Percentiles rank a stretch among this genome's conserved stretches.
These are phyloP conservation scores for Lepidochitona cinerea DNA, from an alignment of 2,888 invertebrate genomes.

Conservation along the genomic window DNA sequence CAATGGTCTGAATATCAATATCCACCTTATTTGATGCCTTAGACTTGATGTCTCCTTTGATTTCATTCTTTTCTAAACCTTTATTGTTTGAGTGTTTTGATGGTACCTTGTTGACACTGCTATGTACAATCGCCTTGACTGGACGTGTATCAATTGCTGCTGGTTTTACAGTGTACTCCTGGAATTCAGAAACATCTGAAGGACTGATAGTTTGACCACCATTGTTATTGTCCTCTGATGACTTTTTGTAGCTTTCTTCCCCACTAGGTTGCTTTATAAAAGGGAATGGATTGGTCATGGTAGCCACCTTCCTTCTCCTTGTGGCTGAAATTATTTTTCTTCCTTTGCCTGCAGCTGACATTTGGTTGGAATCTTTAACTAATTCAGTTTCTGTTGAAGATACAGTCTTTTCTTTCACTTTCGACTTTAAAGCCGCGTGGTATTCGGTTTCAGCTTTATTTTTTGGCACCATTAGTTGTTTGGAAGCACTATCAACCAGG, in stretches of 20 bases:
- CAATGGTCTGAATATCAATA: too few relatives aligned
- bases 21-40: neutral
- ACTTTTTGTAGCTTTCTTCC: neutral
- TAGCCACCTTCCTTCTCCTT: neutral
- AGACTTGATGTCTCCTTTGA: neutral
- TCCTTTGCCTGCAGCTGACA: neutral
- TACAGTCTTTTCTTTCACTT: too few relatives aligned
- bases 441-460: too few relatives aligned
- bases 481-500: too few relatives aligned
- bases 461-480: neutral
- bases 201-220: too few relatives aligned
- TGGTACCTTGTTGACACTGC: neutral
- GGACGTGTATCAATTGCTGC: too few relatives aligned
- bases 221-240: neutral
- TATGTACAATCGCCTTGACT: too few relatives aligned
- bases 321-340: neutral
- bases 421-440: too few relatives aligned
- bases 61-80: neutral
- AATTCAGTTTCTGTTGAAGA: neutral
- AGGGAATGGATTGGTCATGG: neutral
- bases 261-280: too few relatives aligned
- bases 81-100: neutral
- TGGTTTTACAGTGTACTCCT: too few relatives aligned
- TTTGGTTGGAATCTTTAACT: too few relatives aligned
- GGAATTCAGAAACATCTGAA: too few relatives aligned